These are phyloP conservation scores for Neocloeon triangulifer DNA, from an alignment of 1,140 invertebrate genomes.

Conservation along the genomic window DNA sequence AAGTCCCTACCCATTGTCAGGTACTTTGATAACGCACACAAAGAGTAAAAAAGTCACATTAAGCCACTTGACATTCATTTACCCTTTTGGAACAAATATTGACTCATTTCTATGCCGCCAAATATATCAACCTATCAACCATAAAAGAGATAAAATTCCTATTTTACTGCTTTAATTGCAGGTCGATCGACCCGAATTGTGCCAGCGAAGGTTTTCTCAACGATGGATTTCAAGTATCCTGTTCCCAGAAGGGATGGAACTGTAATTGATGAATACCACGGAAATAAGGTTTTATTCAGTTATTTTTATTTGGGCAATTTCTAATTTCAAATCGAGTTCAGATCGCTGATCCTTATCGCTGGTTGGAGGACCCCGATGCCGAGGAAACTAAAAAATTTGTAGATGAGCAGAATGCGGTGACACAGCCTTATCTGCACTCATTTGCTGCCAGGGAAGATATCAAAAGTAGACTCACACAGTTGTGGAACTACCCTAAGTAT, in stretches of 20 bases:
- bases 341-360: conserved; percentile 84
- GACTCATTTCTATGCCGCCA: too few relatives aligned
- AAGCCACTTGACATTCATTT: too few relatives aligned
- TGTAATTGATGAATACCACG: conserved; percentile 61
- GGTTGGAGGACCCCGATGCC: conserved; percentile 88
- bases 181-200: too few relatives aligned
- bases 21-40: too few relatives aligned
- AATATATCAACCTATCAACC: too few relatives aligned
- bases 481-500: conserved; percentile 92
- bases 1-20: too few relatives aligned
- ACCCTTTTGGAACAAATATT: too few relatives aligned
- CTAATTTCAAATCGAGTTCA: conserved; percentile 17
- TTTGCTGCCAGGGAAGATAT: conserved; percentile 52
- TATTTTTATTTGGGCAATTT: background rate
- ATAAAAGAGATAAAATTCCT: too few relatives aligned
- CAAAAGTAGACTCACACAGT: conserved; percentile 51
- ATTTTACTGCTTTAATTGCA: too few relatives aligned
- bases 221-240: conserved; percentile 37
- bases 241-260: conserved; percentile 48
- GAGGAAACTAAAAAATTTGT: conserved; percentile 84
- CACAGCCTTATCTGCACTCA: conserved; percentile 57
- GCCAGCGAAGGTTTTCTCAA: too few relatives aligned
- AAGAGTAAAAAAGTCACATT: too few relatives aligned
- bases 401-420: conserved; percentile 75
- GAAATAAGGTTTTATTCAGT: conserved; percentile 31